Conservation (phyloP, 2,113 vertebrate species). For the Neogale vison region DNA sequence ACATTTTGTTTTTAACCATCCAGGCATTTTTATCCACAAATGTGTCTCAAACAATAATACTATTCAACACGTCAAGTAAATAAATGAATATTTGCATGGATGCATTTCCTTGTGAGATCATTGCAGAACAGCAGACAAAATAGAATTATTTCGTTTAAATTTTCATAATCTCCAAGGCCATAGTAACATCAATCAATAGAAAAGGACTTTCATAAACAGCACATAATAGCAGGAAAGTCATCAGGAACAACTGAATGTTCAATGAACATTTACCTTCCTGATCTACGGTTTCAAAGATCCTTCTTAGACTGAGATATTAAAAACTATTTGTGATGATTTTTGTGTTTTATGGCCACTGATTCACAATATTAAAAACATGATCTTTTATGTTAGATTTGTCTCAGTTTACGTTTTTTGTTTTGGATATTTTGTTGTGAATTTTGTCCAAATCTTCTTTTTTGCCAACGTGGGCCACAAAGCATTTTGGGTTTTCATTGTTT, state of each 20-base stretch:
- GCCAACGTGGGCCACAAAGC: neutral
- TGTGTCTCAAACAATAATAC: neutral
- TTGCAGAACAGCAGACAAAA: neutral
- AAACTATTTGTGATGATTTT: neutral
- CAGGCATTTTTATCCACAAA: neutral
- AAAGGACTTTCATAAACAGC: neutral
- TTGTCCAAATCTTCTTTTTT: neutral
- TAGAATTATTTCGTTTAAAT: conserved; percentile 9
- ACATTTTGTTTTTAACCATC: neutral
- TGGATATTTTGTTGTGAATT: neutral
- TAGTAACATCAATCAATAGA: neutral
- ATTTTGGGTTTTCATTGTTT: neutral
- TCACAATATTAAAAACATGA: neutral
- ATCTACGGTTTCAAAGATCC: neutral
- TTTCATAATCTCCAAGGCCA: neutral
- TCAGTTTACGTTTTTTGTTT: conserved; percentile 6
- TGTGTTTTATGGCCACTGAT: neutral
- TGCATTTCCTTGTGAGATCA: neutral
- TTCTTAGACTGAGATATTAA: neutral
- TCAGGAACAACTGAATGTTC: neutral
- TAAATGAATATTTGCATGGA: neutral
- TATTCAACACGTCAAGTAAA: neutral
- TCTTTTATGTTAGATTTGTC: neutral
- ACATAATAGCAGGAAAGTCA: neutral
- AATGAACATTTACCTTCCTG: neutral